Evolutionary conservation across 2,113 vertebrate species (phyloP), one percentile per base, ranked within the genome.

Genomic region (Myrmophylax atrothorax): DNA sequence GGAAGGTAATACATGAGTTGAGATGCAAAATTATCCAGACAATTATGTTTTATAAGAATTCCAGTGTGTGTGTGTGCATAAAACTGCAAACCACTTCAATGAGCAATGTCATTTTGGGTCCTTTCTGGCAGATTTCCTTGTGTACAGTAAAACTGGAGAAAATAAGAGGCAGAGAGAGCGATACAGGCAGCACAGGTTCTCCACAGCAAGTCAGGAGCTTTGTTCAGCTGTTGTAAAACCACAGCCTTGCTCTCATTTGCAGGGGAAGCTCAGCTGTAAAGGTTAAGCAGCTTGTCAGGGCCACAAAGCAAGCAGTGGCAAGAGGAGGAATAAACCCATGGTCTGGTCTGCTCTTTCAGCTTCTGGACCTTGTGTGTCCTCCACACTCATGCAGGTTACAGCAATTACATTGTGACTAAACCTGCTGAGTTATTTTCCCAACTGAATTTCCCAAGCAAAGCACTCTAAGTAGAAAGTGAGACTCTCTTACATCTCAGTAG

Each of bases 61-160:
- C 7, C 23, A 14, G 29, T n/a, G 17, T 1, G 0, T 19, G 7
- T 70, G 3, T 64, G 4, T 22, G 2, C 76, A 23, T 75, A 69
- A 91, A 80, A 53, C 55, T 1, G 3, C 59, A 75, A 76, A 33
- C 4, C 42, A 70, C 22, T 14, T 42, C 53, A 63, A 75, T 70
- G 13, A 59, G n/a, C 50, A 66, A 37, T 24, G n/a, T 87, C 35
- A 26, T 62, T 90, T 83, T 66, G 87, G 18, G 70, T 77, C n/a
- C 24, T 84, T 87, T 84, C 84, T 89, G 85, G 28, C 22, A 78
- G 24, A 22, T 81, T 59, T 59, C 50, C 37, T 84, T 42, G 29
- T 10, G 18, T 50, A 52, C 78, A 81, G 6, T 81, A 59, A 63
- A 87, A 77, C 13, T 46, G 17, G 24, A 18, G 31, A 52, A 53